Percentiles rank a stretch among this genome's conserved stretches.
Evolutionary conservation across 1,140 invertebrate genomes (phyloP).

Genomic region (Cotesia typhae): DNA sequence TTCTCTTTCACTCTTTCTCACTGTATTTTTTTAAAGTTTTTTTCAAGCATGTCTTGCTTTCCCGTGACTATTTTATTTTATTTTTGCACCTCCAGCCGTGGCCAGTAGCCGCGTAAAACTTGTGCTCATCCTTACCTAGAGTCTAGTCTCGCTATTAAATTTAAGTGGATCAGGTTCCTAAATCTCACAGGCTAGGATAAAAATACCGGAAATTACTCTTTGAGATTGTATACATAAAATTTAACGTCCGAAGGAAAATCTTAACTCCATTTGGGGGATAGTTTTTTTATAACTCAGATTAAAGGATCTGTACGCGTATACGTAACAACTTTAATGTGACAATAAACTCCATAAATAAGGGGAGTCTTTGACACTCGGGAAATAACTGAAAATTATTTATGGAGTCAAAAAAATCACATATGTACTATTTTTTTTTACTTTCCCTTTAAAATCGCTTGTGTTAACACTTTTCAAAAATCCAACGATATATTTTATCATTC

Average conservation of each 20-base stretch:
- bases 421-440: too few species aligned
- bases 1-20: conserved; percentile 13
- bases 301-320: too few species aligned
- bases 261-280: conserved; percentile 8
- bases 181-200: conserved; percentile 58
- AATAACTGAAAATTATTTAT: too few species aligned
- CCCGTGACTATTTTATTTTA: conserved; percentile 15
- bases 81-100: neutral
- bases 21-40: neutral
- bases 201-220: conserved; percentile 60
- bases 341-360: too few species aligned
- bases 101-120: neutral
- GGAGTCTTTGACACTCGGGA: too few species aligned
- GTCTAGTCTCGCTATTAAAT: conserved; percentile 56
- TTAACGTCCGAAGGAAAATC: conserved; percentile 20
- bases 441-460: too few species aligned
- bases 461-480: too few species aligned
- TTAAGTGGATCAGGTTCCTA: conserved; percentile 62
- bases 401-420: too few species aligned
- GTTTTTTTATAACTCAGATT: conserved; percentile 5
- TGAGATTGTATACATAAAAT: conserved; percentile 25
- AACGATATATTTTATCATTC: too few species aligned
- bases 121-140: conserved; percentile 18
- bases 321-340: too few species aligned
- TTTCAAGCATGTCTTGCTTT: neutral